phyloP scores from a whole-genome alignment of 2,113 vertebrate species.

The Baryphthengus martii region DNA sequence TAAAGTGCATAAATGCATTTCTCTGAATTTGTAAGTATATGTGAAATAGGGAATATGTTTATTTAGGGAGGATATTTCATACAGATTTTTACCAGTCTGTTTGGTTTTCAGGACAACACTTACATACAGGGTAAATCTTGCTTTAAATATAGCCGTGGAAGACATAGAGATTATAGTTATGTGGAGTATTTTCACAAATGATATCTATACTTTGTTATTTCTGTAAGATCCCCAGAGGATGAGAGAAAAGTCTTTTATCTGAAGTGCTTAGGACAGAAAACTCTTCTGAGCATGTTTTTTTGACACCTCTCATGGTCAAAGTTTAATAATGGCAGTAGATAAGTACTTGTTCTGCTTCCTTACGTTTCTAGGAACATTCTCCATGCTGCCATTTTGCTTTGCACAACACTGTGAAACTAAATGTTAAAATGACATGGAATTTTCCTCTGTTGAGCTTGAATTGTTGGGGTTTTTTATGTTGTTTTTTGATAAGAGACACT shows the following conservation, averaged over 20 bases:
- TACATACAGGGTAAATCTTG: background rate
- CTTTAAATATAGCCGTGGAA: background rate
- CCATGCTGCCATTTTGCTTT: background rate
- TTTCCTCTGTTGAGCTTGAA: conserved; percentile 3
- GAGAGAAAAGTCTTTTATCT: background rate
- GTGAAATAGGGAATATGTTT: background rate
- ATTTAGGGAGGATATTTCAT: background rate
- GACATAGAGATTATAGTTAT: background rate
- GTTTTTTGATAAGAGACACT: background rate
- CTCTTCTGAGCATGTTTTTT: background rate
- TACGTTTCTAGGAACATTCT: background rate
- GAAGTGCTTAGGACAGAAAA: background rate
- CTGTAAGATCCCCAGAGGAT: background rate
- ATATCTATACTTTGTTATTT: background rate
- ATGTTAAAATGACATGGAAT: background rate
- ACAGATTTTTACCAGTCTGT: background rate
- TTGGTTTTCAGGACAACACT: background rate
- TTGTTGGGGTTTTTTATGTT: background rate
- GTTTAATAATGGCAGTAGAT: too few species aligned
- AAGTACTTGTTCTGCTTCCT: background rate
- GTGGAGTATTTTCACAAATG: background rate
- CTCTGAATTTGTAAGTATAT: background rate
- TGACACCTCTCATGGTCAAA: background rate
- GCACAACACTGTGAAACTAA: background rate
- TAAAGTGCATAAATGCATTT: background rate